phyloP scores from a whole-genome alignment of 2,888 invertebrate genomes.

The Drosophila antonietae region DNA sequence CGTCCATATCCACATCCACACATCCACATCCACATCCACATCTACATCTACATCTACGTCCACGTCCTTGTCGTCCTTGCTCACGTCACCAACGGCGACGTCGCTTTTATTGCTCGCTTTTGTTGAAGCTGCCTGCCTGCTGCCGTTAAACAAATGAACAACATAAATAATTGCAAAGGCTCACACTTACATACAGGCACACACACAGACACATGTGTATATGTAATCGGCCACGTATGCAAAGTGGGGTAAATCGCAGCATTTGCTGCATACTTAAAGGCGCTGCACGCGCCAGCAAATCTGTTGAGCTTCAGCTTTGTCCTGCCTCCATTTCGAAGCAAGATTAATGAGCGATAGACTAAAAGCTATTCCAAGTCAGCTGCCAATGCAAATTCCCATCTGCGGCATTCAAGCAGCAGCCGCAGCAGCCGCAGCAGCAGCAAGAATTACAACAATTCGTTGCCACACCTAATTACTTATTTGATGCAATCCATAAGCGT shows the following conservation, averaged over 20 bases:
- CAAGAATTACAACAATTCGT: constrained; percentile 7
- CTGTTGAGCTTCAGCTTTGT: constrained; percentile 52
- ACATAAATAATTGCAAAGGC: constrained; percentile 79
- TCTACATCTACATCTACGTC: neutral
- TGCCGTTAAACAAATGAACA: constrained; percentile 80
- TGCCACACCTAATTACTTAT: constrained; percentile 53
- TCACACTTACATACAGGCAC: constrained; percentile 46
- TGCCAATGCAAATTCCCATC: constrained; percentile 52
- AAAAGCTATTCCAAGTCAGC: constrained; percentile 58
- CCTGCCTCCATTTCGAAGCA: constrained; percentile 61
- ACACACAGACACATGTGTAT: constrained; percentile 16
- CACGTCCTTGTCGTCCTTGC: constrained; percentile 57
- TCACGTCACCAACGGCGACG: constrained; percentile 71
- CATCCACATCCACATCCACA: constrained; percentile 13
- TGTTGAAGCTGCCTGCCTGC: constrained; percentile 74
- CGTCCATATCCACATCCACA: constrained; percentile 33
- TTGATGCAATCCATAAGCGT: constrained; percentile 54
- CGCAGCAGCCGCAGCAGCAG: neutral
- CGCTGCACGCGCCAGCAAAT: constrained; percentile 61
- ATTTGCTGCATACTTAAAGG: constrained; percentile 64
- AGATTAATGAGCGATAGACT: constrained; percentile 66
- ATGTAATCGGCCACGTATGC: constrained; percentile 41
- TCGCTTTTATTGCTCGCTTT: constrained; percentile 73
- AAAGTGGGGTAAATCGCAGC: constrained; percentile 71
- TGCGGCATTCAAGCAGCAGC: constrained; percentile 22